These are phyloP conservation scores for Microctonus hyperodae DNA, from an alignment of 2,888 invertebrate genomes.

Conservation along the genomic window DNA sequence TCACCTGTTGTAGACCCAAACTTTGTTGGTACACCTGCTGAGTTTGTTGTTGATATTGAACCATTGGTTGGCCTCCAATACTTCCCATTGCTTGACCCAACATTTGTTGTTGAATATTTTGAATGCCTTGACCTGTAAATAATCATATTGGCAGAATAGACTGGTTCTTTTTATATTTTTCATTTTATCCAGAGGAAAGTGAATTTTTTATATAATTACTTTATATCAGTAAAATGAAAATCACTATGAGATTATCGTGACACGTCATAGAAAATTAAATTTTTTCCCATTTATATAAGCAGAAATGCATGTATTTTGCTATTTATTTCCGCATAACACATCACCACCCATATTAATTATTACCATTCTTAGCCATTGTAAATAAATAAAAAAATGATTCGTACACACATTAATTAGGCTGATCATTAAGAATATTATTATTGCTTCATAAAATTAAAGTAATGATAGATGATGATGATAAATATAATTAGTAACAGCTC, in stretches of 20 bases:
- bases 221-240: no score
- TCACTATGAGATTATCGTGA: no score
- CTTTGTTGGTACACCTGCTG: constrained; percentile 75
- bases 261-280: no score
- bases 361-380: no score
- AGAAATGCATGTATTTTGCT: no score
- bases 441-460: background rate
- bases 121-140: constrained; percentile 65
- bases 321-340: no score
- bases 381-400: no score
- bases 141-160: background rate
- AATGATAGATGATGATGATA: background rate
- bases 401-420: no score
- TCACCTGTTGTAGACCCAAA: constrained; percentile 71
- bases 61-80: constrained; percentile 75
- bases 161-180: background rate
- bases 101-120: constrained; percentile 71
- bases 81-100: constrained; percentile 72
- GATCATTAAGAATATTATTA: no score
- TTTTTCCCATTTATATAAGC: no score
- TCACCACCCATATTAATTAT: no score
- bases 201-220: no score
- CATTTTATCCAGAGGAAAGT: background rate
- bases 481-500: background rate
- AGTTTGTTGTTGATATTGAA: constrained; percentile 74